Conservation (phyloP, 2,797 vertebrate species). For the Rhabdomys pumilio region DNA sequence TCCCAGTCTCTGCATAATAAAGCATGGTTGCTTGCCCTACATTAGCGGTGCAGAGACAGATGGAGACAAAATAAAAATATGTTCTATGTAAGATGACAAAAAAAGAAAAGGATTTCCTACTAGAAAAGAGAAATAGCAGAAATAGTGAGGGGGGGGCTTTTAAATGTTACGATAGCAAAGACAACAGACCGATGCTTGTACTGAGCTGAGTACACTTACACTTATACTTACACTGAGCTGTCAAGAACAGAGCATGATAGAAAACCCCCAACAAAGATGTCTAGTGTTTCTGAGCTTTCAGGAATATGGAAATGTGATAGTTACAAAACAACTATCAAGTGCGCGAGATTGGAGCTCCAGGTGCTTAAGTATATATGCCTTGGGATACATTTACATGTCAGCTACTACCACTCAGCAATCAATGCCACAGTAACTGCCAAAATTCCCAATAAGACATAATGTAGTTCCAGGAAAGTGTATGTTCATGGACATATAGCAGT, state of each 20-base stretch:
- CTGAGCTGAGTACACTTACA: too few relatives aligned
- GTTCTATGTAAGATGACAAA: neutral
- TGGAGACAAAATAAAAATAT: slow-evolving; percentile 44
- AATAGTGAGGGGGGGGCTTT: neutral
- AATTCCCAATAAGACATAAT: neutral
- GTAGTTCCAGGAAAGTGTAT: slow-evolving; percentile 63
- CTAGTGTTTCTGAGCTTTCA: neutral
- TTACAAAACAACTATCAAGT: neutral
- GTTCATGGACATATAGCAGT: neutral
- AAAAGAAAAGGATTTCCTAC: neutral
- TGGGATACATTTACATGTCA: neutral
- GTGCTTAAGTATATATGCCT: neutral
- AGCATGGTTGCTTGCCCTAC: neutral
- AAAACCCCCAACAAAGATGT: neutral
- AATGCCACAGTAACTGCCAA: neutral
- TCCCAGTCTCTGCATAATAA: neutral
- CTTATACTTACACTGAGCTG: neutral
- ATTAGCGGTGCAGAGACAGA: slow-evolving; percentile 19
- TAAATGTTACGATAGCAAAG: neutral
- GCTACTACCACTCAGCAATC: neutral
- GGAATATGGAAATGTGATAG: neutral
- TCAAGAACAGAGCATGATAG: neutral
- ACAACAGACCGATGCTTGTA: neutral
- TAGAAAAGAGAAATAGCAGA: neutral
- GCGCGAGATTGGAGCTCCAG: neutral